Evolutionary conservation across 2,888 invertebrate species (phyloP).

Genomic region (Eurois occulta): DNA sequence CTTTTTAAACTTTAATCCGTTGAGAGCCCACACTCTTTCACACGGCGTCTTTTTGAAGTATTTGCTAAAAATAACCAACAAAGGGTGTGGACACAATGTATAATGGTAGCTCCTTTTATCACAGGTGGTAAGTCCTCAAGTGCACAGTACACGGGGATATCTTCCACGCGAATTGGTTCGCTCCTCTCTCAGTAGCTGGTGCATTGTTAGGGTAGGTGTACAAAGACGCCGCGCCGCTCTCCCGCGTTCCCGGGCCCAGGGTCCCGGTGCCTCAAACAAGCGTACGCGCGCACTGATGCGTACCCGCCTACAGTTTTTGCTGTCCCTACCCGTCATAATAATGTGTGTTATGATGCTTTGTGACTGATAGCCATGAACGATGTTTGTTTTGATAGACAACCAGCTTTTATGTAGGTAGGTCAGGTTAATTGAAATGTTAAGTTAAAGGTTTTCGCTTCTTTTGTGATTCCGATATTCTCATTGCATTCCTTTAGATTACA

Average conservation of each 20-base stretch:
- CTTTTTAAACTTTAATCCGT: constrained; percentile 77
- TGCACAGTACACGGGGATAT: constrained; percentile 82
- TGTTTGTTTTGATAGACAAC: constrained; percentile 76
- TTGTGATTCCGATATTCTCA: constrained; percentile 3
- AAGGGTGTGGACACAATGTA: constrained; percentile 76
- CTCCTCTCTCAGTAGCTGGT: constrained; percentile 77
- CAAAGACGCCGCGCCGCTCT: constrained; percentile 82
- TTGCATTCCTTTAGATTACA: constrained; percentile 5
- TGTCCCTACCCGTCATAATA: constrained; percentile 79
- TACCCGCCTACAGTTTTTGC: constrained; percentile 74
- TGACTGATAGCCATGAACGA: constrained; percentile 74
- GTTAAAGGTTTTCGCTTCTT: not conserved
- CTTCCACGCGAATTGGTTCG: constrained; percentile 80
- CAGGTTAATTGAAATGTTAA: constrained; percentile 58
- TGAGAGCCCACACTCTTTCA: constrained; percentile 73
- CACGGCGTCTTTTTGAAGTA: constrained; percentile 69
- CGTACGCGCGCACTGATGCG: constrained; percentile 74
- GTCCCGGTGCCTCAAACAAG: constrained; percentile 34
- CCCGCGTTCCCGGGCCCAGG: constrained; percentile 62
- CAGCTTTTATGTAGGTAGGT: constrained; percentile 59
- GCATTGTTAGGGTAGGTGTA: constrained; percentile 75
- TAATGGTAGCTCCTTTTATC: constrained; percentile 79
- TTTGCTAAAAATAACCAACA: constrained; percentile 77
- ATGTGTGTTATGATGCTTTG: constrained; percentile 79
- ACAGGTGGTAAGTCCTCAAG: constrained; percentile 88